Base-by-base conservation (phyloP, 2,113 vertebrate species). In the Megaceryle torquata region DNA sequence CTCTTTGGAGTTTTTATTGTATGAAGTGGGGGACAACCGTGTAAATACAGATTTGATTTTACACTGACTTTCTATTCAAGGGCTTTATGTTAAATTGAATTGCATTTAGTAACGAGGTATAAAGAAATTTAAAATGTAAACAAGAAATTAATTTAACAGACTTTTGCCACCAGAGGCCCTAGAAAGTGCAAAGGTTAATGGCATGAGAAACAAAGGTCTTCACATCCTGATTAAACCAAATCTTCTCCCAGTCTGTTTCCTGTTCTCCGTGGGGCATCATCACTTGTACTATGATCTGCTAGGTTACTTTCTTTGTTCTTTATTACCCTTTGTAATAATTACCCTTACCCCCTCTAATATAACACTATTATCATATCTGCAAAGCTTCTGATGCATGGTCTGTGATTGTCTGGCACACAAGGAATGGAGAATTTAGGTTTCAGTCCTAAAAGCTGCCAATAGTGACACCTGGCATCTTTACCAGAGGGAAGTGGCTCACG, bases 221-320 rank as follows among this genome's bases (percentile, higher is more conserved):
- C 72, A 64, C 57, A 86, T 90, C 92, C 90, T 94, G 90, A 85
- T 91, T 50, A 79, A 94, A 76, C 21, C 48, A 78, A 81, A 48
- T 51, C 61, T 43, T 94, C 60, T 94, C 64, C 61, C 63, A 65
- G 60, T 5, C 69, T 84, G 88, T 92, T 96, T 96, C 92, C 93
- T 92, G 90, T 4, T 90, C 90, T 70, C 86, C 6, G 0, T 10
- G 76, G 63, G 60, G 39, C 88, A 78, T 70, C 78, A 63, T 39
- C 69, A 6, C 77, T 86, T 39, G 33, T 54, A 50, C 65, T 84
- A 56, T 68, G 24, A 74, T 76, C 35, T 89, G 72, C 83, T 83
- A 76, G 69, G 81, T 76, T 46, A 12, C 12, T 16, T 70, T 41
- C 85, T 93, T 84, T 92, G 80, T 91, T 93, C 86, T 74, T 57